phyloP scores from a whole-genome alignment of 2,797 vertebrate species.

The Stomatorhinus walkeri region DNA sequence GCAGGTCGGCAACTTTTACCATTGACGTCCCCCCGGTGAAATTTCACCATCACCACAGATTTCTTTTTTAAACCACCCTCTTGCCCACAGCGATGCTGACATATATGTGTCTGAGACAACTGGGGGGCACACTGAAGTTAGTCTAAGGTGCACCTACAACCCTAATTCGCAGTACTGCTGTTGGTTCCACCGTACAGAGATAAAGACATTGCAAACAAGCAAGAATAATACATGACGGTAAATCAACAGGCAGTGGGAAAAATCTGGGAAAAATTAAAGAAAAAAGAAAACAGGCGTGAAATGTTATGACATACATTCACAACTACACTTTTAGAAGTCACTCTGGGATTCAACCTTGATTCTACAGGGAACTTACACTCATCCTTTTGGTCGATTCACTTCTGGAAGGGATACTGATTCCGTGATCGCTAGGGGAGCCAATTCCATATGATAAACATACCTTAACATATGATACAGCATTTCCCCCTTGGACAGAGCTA shows the following conservation, averaged over 20 bases:
- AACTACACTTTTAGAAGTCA: not conserved
- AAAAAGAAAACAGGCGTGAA: conserved; percentile 18
- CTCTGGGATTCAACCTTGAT: not conserved
- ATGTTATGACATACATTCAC: not conserved
- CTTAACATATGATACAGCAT: conserved; percentile 48
- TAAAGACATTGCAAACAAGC: not conserved
- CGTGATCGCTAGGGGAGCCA: not conserved
- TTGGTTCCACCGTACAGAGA: not conserved
- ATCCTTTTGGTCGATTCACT: not conserved
- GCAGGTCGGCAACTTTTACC: not conserved
- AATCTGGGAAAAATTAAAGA: not conserved
- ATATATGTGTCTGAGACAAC: not conserved
- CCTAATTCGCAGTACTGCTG: not conserved
- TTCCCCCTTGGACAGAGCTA: conserved; percentile 41
- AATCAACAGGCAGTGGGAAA: conserved; percentile 10
- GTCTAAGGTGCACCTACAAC: not conserved
- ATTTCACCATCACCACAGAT: not conserved
- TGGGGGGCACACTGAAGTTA: not conserved
- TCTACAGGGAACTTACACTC: not conserved
- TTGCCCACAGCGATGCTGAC: not conserved
- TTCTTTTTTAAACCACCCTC: not conserved
- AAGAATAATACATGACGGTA: conserved; percentile 16
- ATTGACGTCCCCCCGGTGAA: not conserved
- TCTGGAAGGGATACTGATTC: not conserved
- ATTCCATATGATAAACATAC: not conserved